phyloP scores from a whole-genome alignment of 1,140 invertebrate genomes.

The Papilio glaucus region DNA sequence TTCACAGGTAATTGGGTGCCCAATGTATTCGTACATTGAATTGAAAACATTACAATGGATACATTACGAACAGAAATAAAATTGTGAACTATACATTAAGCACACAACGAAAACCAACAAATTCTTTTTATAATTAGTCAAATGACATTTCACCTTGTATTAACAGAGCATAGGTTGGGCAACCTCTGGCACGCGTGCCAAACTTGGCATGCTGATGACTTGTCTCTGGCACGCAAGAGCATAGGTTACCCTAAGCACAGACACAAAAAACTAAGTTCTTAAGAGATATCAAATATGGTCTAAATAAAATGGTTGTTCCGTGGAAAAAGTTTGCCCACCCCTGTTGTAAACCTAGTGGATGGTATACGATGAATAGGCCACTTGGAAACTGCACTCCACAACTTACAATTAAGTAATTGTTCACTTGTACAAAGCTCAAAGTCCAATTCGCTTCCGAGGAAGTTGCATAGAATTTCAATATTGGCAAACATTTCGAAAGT shows the following conservation, averaged over 20 bases:
- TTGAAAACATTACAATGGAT: neutral
- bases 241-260: no score
- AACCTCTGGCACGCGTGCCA: no score
- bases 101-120: neutral
- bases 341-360: no score
- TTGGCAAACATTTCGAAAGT: neutral
- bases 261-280: no score
- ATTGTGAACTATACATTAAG: neutral
- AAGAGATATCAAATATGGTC: no score
- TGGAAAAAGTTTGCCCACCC: no score
- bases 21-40: slow-evolving; percentile 7
- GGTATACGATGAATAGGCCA: neutral
- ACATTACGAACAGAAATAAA: neutral
- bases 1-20: slow-evolving; percentile 12
- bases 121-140: no score
- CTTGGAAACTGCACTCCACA: slow-evolving; percentile 7
- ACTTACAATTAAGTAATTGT: slow-evolving; percentile 20
- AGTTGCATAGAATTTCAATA: slow-evolving; percentile 22
- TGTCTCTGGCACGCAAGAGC: no score
- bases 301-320: no score
- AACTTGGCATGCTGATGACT: no score
- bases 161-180: no score
- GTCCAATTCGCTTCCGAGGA: neutral
- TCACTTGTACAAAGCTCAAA: slow-evolving; percentile 21
- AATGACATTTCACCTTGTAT: no score